Evolutionary conservation across 2,113 vertebrate species (phyloP), one percentile per base, ranked within the genome.

Genomic region (Eptatretus burgeri): DNA sequence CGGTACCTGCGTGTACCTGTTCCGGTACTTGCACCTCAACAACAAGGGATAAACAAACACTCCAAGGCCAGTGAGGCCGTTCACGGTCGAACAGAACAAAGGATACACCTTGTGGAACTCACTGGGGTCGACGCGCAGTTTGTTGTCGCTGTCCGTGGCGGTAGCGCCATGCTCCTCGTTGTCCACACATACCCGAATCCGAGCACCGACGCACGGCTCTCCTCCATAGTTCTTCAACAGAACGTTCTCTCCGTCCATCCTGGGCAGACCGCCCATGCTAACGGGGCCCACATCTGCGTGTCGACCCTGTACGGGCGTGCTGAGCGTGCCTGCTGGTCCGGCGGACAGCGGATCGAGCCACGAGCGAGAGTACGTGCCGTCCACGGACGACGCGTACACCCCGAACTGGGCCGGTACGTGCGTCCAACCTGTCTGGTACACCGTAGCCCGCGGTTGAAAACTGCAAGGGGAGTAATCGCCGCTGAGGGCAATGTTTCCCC

Each of bases 391-490:
- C 74, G 85, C 84, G 73, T 91, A 96, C 51, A 86, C 17, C 18
- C 52, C 52, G 51, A 13, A 16, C 68, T 91, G 87, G 65, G 86
- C 77, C 73, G 82, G 83, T 67, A 86, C 83, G 12, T 84, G 82
- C 71, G 82, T 78, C 86, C 87, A 93, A 56, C 87, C 84, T 70
- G 83, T 78, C 77, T 81, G 81, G 69, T 93, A 96, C 63, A 93
- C 84, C 64, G 89, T 75, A 69, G 85, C 76, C 56, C 20, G n/a
- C 71, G 87, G 84, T 74, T 86, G 81, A 77, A 91, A 96, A 75
- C 84, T 93, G 81, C 89, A 96, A 68, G 89, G 86, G 68, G 88
- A 86, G 71, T 84, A 94, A 74, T 96, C 89, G 73, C 85, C 80
- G 69, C 93, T 80, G 70, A 95, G 73, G 27, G 27, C 27, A 7